Percentiles rank a stretch among this genome's conserved stretches.
Evolutionary conservation across 2,888 invertebrate species (phyloP).

Genomic region (Biston betularia): DNA sequence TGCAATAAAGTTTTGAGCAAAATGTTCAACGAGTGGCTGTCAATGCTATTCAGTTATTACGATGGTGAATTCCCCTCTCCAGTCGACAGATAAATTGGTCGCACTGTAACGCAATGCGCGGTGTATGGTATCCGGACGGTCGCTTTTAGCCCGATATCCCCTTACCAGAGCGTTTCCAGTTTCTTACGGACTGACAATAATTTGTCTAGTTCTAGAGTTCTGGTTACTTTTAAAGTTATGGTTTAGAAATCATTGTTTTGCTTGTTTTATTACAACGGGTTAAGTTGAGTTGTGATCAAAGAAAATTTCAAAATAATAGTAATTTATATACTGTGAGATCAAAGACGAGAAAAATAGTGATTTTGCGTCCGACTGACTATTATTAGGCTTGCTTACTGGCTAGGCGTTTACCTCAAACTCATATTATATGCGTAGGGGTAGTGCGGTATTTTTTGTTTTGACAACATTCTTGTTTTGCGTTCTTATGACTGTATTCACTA

Average conservation of each 20-base stretch:
- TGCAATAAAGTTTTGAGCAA: neutral
- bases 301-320: too few species aligned
- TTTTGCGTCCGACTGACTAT: too few species aligned
- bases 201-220: constrained; percentile 27
- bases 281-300: too few species aligned
- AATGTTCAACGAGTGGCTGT: neutral
- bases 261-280: neutral
- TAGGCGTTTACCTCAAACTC: too few species aligned
- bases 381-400: too few species aligned
- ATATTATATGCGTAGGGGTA: too few species aligned
- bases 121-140: constrained; percentile 66
- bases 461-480: too few species aligned
- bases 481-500: too few species aligned
- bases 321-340: too few species aligned
- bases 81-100: neutral
- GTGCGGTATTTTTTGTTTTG: too few species aligned
- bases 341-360: too few species aligned
- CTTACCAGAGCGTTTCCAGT: constrained; percentile 57
- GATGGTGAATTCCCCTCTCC: neutral
- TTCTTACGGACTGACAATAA: constrained; percentile 40
- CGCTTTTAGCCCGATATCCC: constrained; percentile 74
- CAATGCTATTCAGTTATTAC: neutral
- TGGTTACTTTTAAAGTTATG: constrained; percentile 21
- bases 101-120: constrained; percentile 54
- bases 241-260: neutral